Evolutionary conservation across 1,140 invertebrate genomes (phyloP).

Genomic region (Leguminivora glycinivorella): DNA sequence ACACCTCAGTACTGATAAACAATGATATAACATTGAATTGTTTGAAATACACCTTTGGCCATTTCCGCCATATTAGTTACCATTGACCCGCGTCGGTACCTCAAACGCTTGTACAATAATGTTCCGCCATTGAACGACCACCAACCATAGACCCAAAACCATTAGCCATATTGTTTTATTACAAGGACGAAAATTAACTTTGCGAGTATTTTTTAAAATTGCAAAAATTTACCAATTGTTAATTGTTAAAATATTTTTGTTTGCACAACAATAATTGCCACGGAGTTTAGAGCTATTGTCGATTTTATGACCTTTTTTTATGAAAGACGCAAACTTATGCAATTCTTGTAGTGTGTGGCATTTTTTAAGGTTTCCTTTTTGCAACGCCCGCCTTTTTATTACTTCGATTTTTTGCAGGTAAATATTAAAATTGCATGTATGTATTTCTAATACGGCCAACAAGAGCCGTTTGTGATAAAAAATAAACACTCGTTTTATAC

Average conservation of each 20-base stretch:
- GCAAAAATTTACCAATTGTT: conserved; percentile 60
- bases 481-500: not conserved
- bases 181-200: conserved; percentile 49
- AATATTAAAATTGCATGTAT: not conserved
- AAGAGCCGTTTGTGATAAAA: not conserved
- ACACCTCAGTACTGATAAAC: too few relatives aligned
- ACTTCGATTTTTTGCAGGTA: not conserved
- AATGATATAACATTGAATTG: not conserved
- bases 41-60: not conserved
- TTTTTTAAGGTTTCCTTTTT: conserved; percentile 2
- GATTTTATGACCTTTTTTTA: conserved; percentile 8
- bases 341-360: conserved; percentile 14
- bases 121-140: conserved; percentile 36
- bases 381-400: conserved; percentile 4
- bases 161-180: conserved; percentile 48
- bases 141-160: conserved; percentile 40
- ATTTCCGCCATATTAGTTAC: not conserved
- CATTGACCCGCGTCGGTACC: not conserved
- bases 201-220: conserved; percentile 55
- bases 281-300: not conserved
- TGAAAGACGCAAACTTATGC: not conserved
- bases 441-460: not conserved
- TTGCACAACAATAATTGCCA: conserved; percentile 50
- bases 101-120: conserved; percentile 20
- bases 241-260: conserved; percentile 32